Percentiles rank a stretch among this genome's conserved stretches.
Evolutionary conservation across 2,888 invertebrate species (phyloP).

Genomic region (Microplitis manilae): DNA sequence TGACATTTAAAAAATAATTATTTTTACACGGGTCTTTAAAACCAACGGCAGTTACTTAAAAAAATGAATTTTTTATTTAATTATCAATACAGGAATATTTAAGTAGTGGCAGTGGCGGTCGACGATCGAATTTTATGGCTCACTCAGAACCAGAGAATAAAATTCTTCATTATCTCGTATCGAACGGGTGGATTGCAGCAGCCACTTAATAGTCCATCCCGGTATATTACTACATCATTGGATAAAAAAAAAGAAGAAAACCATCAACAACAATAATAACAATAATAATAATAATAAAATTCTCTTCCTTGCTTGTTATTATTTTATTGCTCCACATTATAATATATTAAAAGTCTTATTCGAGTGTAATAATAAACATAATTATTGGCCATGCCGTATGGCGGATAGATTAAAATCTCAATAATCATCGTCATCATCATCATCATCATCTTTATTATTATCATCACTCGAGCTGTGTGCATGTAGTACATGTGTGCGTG

Average conservation of each 20-base stretch:
- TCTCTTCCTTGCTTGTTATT: not conserved
- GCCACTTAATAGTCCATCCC: conserved; percentile 61
- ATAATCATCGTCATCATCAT: not conserved
- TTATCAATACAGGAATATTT: conserved; percentile 66
- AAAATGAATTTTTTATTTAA: conserved; percentile 2
- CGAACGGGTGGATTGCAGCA: conserved; percentile 75
- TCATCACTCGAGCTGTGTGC: not conserved
- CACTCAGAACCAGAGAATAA: conserved; percentile 75
- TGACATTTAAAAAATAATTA: no score
- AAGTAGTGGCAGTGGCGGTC: conserved; percentile 68
- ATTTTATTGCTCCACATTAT: conserved; percentile 1
- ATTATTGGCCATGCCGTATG: not conserved
- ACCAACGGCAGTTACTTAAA: not conserved
- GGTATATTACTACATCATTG: not conserved
- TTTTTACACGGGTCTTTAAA: no score
- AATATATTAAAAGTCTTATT: not conserved
- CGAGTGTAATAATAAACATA: not conserved
- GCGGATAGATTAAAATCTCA: not conserved
- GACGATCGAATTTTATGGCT: conserved; percentile 68
- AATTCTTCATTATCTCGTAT: conserved; percentile 75
- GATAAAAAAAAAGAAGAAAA: not conserved
- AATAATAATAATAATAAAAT: not conserved
- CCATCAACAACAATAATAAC: not conserved
- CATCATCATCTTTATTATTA: not conserved
- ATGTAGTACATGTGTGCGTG: not conserved